Evolutionary conservation across 1,140 invertebrate genomes (phyloP), one percentile per base, ranked within the genome.

Genomic region (Sminthurides bifidus): DNA sequence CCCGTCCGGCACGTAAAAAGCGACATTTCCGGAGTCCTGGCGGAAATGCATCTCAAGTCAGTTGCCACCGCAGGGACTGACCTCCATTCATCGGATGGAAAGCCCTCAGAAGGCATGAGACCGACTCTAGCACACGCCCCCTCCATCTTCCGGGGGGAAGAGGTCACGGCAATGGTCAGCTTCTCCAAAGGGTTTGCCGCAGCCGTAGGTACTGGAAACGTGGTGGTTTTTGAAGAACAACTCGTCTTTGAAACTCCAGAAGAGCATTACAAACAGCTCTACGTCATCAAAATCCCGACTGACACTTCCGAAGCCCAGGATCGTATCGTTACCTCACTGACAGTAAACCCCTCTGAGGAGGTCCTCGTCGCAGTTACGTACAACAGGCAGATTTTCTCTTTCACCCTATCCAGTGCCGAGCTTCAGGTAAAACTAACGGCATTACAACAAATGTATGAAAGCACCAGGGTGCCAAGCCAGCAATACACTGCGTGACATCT

Each of bases 201-300:
- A 63, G 76, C 74, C 0, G 76, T 73, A 56, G 77, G 77, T 12
- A 59, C 63, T 12, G 78, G 80, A n/a, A 77, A 68, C 21, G 74
- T 84, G 0, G 69, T 81, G 24, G 70, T 83, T 41, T 84, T 80
- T 66, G 81, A 83, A 66, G 81, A 78, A 61, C 76, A 79, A 56
- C 75, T 75, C 0, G 73, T 41, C 19, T 60, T 66, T 68, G 37
- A 73, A 72, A 45, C 23, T 24, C 21, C 55, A 0, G 59, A 64
- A 26, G 62, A 64, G 0, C 58, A 59, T 43, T 64, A 55, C 53
- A 65, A 56, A 33, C 58, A 56, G 41, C 4, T 58, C 10, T 53
- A 59, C 38, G 29, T 56, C 4, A 50, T 64, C 38, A 27, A 35
- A 15, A 58, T 64, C 33, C 59, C 62, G 8, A 24, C 29, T 5